A percentile compares a stretch with the other conserved stretches of the same genome.
Evolutionary conservation across 2,888 invertebrate genomes (phyloP).

Genomic region (Andrena bicolor): DNA sequence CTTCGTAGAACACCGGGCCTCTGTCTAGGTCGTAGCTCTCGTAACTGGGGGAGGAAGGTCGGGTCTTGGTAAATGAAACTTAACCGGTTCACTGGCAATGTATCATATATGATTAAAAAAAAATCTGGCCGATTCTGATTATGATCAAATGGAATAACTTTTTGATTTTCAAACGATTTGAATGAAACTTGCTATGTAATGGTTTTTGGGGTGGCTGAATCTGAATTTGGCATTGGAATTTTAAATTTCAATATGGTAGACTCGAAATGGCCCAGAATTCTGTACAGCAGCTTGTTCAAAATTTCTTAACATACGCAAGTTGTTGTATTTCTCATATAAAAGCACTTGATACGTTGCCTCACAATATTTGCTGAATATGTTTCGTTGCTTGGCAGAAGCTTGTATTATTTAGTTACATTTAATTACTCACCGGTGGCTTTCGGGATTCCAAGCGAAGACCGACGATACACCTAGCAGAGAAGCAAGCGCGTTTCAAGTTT

Average conservation of each 20-base stretch:
- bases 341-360: not conserved
- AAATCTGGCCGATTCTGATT: no score
- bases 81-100: no score
- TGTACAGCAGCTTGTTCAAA: not conserved
- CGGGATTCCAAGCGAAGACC: slow-evolving; percentile 45
- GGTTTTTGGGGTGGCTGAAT: no score
- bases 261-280: no score
- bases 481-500: not conserved
- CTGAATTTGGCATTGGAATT: no score
- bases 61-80: not conserved
- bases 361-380: not conserved
- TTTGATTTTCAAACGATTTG: no score
- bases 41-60: slow-evolving; percentile 52
- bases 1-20: slow-evolving; percentile 79
- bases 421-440: slow-evolving; percentile 50
- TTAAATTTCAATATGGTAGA: no score
- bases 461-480: slow-evolving; percentile 36
- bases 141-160: no score
- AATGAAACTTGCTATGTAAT: no score
- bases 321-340: not conserved
- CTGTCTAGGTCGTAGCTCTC: slow-evolving; percentile 73
- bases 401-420: not conserved
- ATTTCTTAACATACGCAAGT: no score
- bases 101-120: no score
- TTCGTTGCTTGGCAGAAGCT: not conserved